phyloP scores from a whole-genome alignment of 2,113 vertebrate genomes.

The Scopus umbretta region DNA sequence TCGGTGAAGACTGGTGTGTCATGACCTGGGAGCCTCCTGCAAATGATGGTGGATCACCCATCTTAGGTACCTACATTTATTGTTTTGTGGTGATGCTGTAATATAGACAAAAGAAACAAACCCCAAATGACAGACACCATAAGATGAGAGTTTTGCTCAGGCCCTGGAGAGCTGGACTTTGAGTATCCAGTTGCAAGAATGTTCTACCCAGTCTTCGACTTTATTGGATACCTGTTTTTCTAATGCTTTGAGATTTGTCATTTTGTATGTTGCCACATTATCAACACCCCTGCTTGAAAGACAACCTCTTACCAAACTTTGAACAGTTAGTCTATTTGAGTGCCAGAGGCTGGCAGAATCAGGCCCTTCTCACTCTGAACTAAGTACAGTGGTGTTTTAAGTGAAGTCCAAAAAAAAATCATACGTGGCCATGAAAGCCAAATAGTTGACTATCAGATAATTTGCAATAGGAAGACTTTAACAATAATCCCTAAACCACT shows the following conservation, averaged over 20 bases:
- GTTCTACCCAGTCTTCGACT: background rate
- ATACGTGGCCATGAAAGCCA: background rate
- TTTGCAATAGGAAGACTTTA: background rate
- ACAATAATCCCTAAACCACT: background rate
- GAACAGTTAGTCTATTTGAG: background rate
- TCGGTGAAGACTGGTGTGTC: constrained; percentile 96
- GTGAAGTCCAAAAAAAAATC: background rate
- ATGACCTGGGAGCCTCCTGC: constrained; percentile 93
- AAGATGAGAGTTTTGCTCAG: background rate
- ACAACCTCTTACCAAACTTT: background rate
- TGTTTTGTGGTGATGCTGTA: background rate
- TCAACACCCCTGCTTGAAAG: background rate
- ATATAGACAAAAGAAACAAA: background rate
- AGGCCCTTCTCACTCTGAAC: background rate
- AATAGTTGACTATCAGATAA: background rate
- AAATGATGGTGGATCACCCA: constrained; percentile 90
- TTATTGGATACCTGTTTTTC: background rate
- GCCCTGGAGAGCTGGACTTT: background rate
- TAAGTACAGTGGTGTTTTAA: background rate
- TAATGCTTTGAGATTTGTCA: background rate
- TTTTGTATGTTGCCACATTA: background rate
- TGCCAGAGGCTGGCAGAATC: background rate
- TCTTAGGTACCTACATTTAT: constrained; percentile 77
- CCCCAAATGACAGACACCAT: rapidly evolving
- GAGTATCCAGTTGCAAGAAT: background rate